Conservation (phyloP, 2,797 vertebrate genomes). For the Enteromius radiatus region DNA sequence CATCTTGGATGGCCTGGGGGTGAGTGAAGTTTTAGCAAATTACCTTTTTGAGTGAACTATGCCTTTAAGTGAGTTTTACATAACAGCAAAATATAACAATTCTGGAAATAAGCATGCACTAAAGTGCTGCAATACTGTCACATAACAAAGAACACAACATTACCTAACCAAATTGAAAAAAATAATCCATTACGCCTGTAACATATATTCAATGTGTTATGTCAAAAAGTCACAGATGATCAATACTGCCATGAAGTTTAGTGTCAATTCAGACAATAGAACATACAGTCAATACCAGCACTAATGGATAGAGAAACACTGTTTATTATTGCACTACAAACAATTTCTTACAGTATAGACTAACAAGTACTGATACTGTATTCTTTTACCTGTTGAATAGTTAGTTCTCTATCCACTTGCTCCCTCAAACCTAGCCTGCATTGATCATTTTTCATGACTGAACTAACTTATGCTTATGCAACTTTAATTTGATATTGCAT, state of each 20-base stretch:
- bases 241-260: neutral
- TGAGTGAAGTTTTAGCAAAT: neutral
- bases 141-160: neutral
- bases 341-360: neutral
- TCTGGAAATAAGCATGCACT: neutral
- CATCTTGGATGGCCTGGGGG: neutral
- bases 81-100: neutral
- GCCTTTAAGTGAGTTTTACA: neutral
- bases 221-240: neutral
- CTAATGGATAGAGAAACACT: neutral
- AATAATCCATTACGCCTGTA: neutral
- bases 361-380: neutral
- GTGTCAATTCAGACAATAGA: too few relatives aligned
- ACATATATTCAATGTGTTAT: neutral
- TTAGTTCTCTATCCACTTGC: neutral
- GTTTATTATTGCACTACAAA: constrained; percentile 10
- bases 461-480: constrained; percentile 6
- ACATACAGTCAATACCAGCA: neutral
- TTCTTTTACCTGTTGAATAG: neutral
- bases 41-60: neutral
- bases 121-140: neutral
- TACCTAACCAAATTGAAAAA: neutral
- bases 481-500: neutral
- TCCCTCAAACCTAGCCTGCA: neutral
- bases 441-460: neutral